These are phyloP conservation scores for Lipotes vexillifer DNA, from an alignment of 2,113 vertebrate species.

Conservation along the genomic window DNA sequence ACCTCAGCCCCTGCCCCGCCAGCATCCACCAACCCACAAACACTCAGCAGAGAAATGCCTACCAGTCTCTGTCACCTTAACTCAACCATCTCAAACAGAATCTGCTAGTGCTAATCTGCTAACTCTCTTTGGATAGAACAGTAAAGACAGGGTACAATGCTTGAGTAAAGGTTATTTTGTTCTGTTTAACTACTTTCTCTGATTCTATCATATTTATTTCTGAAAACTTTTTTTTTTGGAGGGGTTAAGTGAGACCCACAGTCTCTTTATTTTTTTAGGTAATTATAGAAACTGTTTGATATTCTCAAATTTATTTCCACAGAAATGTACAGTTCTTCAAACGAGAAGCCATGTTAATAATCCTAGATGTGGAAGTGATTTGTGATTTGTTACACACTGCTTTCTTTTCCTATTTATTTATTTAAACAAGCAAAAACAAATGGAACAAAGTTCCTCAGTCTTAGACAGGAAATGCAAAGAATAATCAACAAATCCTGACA, in stretches of 20 bases:
- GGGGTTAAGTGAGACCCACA: not conserved
- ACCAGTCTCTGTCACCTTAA: not conserved
- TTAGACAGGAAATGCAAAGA: not conserved
- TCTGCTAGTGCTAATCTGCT: not conserved
- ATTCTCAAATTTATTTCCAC: not conserved
- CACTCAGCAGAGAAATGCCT: not conserved
- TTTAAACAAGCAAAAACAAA: conserved; percentile 17
- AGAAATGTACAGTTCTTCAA: not conserved
- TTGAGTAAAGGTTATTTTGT: not conserved
- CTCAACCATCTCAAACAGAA: not conserved
- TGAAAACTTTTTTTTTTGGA: not conserved
- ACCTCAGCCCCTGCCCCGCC: not conserved
- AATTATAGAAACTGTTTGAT: not conserved
- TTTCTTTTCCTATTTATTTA: not conserved
- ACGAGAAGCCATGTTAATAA: not conserved
- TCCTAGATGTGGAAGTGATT: not conserved
- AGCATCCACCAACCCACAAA: not conserved
- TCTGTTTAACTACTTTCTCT: not conserved
- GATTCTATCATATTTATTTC: not conserved
- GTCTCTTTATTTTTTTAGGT: not conserved
- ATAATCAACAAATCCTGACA: not conserved
- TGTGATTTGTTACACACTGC: not conserved
- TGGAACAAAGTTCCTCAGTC: not conserved
- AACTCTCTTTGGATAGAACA: not conserved
- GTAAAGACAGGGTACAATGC: not conserved